phyloP scores from a whole-genome alignment of 2,113 vertebrate genomes.

The Pyxicephalus adspersus region DNA sequence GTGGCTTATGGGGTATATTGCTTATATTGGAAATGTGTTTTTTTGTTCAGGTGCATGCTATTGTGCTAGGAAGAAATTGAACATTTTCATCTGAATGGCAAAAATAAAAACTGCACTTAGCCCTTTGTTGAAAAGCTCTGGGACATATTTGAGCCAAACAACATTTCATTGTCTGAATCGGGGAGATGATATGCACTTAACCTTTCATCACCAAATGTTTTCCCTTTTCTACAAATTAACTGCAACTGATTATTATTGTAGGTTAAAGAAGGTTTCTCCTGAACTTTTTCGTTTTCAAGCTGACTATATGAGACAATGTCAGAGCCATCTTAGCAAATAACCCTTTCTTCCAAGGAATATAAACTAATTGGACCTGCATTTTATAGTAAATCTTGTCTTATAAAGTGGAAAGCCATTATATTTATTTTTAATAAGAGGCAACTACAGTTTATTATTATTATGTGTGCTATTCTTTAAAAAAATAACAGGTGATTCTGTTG shows the following conservation, averaged over 20 bases:
- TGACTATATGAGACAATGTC: too few relatives aligned
- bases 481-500: too few relatives aligned
- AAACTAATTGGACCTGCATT: too few relatives aligned
- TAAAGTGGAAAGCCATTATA: too few relatives aligned
- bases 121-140: slow-evolving; percentile 36
- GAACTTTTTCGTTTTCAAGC: too few relatives aligned
- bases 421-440: too few relatives aligned
- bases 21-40: slow-evolving; percentile 68
- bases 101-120: slow-evolving; percentile 45
- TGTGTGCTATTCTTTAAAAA: too few relatives aligned
- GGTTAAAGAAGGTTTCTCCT: too few relatives aligned
- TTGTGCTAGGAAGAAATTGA: slow-evolving; percentile 61
- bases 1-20: slow-evolving; percentile 74
- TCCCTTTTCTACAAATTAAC: neutral
- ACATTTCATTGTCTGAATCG: slow-evolving; percentile 24
- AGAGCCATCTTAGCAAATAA: too few relatives aligned
- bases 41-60: slow-evolving; percentile 60
- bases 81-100: slow-evolving; percentile 67
- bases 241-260: neutral
- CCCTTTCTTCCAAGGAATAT: too few relatives aligned
- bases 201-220: slow-evolving; percentile 2
- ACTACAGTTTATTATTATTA: too few relatives aligned
- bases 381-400: too few relatives aligned
- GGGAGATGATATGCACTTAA: neutral
- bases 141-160: slow-evolving; percentile 24